Base-by-base conservation (phyloP, 2,113 vertebrate species). In the Plotosus lineatus region DNA sequence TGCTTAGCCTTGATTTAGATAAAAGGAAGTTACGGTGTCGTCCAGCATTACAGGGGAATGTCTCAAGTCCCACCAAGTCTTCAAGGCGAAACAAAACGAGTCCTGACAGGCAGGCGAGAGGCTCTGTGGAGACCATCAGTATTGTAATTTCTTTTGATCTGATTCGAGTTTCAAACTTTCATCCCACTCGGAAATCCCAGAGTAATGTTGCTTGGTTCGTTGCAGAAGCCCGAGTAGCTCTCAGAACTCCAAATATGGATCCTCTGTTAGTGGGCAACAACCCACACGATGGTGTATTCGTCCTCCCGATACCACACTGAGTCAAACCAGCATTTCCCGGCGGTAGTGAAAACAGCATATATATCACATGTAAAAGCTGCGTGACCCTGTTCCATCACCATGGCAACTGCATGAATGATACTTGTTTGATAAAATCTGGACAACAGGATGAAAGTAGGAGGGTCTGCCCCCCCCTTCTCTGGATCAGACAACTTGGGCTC, bases 311-410 rank as follows among this genome's bases (percentile, higher is more conserved):
- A 14, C 48, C 21, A 63, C 77, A 75, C 73, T 55, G 46, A 80
- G 63, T 48, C 83, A 26, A 81, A 23, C 14, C 74, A 55, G 65
- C 26, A 28, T 48, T 31, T 73, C 78, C 60, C 51, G 19, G 61
- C 51, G 51, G 66, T 58, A 74, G 23, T 28, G 28, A 66, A 36
- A 33, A 38, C 68, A 48, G 50, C 23, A 38, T 3, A 40, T 23
- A 23, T 36, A 61, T 36, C 82, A 84, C 73, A 80, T 61, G 42
- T 15, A 77, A 4, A 26, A 51, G 69, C 77, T n/a, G 61, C 46
- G 77, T 73, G 77, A 76, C 77, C 73, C n/a, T 17, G 10, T 40
- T 77, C 40, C 77, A 77, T 85, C 73, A 15, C 84, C 81, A 85
- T 83, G 77, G 81, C 61, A 83, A 85, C 81, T 56, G 44, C 50